A percentile compares a stretch with the other conserved stretches of the same genome.
Evolutionary conservation across 2,888 invertebrate genomes (phyloP).

Genomic region (Euplexia lucipara): DNA sequence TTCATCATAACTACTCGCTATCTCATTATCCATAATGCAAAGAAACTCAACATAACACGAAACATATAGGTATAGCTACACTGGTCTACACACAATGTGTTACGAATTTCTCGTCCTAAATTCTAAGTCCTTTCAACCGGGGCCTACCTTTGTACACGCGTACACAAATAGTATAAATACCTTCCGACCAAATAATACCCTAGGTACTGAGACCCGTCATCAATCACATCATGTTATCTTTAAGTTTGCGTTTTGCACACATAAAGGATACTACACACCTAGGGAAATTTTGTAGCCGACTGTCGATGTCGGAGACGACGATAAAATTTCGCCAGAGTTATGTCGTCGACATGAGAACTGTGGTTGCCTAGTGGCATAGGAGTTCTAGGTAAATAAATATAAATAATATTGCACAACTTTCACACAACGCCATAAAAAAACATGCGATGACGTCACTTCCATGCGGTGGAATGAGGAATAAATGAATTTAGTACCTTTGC

Average conservation of each 20-base stretch:
- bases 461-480: too few species aligned
- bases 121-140: constrained; percentile 39
- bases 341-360: too few species aligned
- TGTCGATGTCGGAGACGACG: too few species aligned
- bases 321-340: too few species aligned
- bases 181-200: constrained; percentile 28
- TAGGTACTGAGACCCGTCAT: constrained; percentile 51
- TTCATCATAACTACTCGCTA: too few species aligned
- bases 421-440: too few species aligned
- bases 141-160: constrained; percentile 21
- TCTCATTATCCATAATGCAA: neutral
- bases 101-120: constrained; percentile 36
- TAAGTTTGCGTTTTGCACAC: constrained; percentile 20
- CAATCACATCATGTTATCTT: constrained; percentile 60
- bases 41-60: constrained; percentile 1
- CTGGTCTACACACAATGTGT: neutral
- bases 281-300: too few species aligned
- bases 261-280: constrained; percentile 13
- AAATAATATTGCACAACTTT: too few species aligned
- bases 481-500: too few species aligned
- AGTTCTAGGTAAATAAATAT: too few species aligned
- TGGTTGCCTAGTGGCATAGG: too few species aligned
- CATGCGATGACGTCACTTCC: too few species aligned
- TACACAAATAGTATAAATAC: constrained; percentile 46
- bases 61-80: neutral